A percentile compares a stretch with the other conserved stretches of the same genome.
phyloP scores from a whole-genome alignment of 2,888 invertebrate species.

The Dorcus hopei region DNA sequence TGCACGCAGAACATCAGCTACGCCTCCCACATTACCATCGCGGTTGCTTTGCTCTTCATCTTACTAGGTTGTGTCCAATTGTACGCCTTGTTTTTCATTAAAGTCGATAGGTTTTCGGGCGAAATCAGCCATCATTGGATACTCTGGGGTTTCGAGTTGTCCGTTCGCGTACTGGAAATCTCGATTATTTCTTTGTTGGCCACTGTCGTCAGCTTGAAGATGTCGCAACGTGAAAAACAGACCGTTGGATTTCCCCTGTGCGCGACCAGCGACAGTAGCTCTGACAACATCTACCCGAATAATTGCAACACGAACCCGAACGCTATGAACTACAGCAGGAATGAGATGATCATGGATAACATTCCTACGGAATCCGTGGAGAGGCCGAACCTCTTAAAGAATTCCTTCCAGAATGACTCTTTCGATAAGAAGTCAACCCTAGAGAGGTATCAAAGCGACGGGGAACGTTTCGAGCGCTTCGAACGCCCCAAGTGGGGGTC shows the following conservation, averaged over 20 bases:
- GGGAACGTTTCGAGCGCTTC: slow-evolving; percentile 54
- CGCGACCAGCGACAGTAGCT: slow-evolving; percentile 79
- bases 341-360: slow-evolving; percentile 50
- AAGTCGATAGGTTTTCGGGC: slow-evolving; percentile 50
- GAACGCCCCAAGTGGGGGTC: slow-evolving; percentile 55
- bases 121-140: slow-evolving; percentile 78
- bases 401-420: slow-evolving; percentile 59
- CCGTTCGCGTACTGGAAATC: slow-evolving; percentile 79
- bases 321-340: slow-evolving; percentile 73
- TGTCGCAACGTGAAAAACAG: slow-evolving; percentile 71
- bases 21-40: slow-evolving; percentile 86
- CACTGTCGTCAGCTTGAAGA: slow-evolving; percentile 74
- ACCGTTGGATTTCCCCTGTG: slow-evolving; percentile 73
- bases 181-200: slow-evolving; percentile 82
- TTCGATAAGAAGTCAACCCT: slow-evolving; percentile 63
- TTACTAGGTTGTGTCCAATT: slow-evolving; percentile 80
- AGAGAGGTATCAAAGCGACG: slow-evolving; percentile 60
- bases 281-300: slow-evolving; percentile 81
- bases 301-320: slow-evolving; percentile 85
- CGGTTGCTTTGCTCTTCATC: slow-evolving; percentile 80
- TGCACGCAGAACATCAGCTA: slow-evolving; percentile 75
- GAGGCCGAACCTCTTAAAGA: slow-evolving; percentile 56
- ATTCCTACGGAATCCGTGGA: slow-evolving; percentile 50
- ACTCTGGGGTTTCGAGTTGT: slow-evolving; percentile 89
- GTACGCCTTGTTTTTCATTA: slow-evolving; percentile 72